Evolutionary conservation across 2,113 vertebrate species (phyloP), one percentile per base, ranked within the genome.

Genomic region (Centropus bengalensis): DNA sequence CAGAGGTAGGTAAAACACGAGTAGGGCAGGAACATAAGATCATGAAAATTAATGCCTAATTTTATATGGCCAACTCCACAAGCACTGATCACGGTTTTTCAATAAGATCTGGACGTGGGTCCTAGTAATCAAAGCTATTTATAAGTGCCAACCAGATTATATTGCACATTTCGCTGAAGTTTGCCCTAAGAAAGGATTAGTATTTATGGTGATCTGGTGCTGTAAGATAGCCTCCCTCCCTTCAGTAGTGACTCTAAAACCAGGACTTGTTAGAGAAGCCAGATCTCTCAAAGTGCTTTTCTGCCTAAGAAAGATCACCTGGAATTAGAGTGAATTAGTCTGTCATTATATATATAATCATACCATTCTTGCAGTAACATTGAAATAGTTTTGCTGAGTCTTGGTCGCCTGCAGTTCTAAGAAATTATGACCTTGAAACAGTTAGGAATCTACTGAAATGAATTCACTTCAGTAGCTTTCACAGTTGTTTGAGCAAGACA

Each of bases 401-500:
- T 56, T 3, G 19, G 49, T 63, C 74, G 45, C 36, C 75, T 73
- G 69, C 26, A 93, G 56, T 85, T 82, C 49, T 82, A 78, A 90
- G 82, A 83, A 91, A 94, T 85, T 2, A 89, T 93, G 93, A 96
- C 96, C 96, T 96, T 97, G 95, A 94, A 96, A 93, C 66, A 71
- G 56, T 63, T 84, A 91, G 80, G 67, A 93, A 87, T 83, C 78
- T 71, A 80, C 63, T 82, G 86, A 92, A 94, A 91, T 95, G n/a
- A 96, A 97, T 94, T 95, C 88, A 96, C 79, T 96, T 86, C 79
- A 86, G 77, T 58, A 76, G 71, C 74, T 95, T 93, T 97, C 86
- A 95, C 55, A 97, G 82, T 66, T 92, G 70, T 90, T 96, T 96
- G 91, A 96, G 94, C 68, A 97, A 97, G 97, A 94, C 93, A 92